Percentiles rank a stretch among this genome's conserved stretches.
These are phyloP conservation scores for Ostrea denselamellosa DNA, from an alignment of 1,140 invertebrate genomes.

Conservation along the genomic window DNA sequence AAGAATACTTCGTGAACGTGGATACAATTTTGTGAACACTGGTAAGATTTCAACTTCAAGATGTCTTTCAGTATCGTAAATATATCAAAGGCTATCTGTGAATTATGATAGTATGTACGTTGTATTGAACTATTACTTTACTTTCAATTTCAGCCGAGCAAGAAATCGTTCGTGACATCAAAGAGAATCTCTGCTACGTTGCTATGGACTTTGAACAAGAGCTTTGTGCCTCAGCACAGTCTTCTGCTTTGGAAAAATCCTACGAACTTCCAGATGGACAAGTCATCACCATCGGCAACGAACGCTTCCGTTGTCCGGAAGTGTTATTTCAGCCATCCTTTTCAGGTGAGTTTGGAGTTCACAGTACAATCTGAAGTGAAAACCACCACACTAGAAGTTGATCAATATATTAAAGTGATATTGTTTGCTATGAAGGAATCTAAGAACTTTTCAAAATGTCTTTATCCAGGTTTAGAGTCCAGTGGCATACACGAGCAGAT, in stretches of 20 bases:
- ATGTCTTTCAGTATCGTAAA: neutral
- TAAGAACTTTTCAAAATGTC: conserved; percentile 52
- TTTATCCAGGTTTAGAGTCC: conserved; percentile 67
- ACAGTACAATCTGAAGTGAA: neutral
- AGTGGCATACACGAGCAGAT: conserved; percentile 81
- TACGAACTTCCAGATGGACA: conserved; percentile 79
- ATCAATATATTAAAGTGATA: no score
- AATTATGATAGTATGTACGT: neutral
- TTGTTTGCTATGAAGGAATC: neutral
- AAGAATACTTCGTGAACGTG: conserved; percentile 96
- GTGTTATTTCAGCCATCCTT: conserved; percentile 86
- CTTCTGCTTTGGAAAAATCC: conserved; percentile 69
- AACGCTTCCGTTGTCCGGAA: conserved; percentile 74
- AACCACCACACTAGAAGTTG: no score
- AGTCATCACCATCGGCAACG: conserved; percentile 71
- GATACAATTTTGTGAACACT: conserved; percentile 95
- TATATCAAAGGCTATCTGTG: neutral
- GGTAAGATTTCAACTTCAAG: conserved; percentile 49
- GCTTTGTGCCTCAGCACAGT: conserved; percentile 90
- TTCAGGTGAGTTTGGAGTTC: conserved; percentile 56
- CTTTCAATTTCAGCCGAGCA: conserved; percentile 66
- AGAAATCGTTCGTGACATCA: conserved; percentile 75
- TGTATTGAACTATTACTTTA: no score
- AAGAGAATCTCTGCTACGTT: conserved; percentile 94
- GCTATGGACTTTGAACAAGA: conserved; percentile 96